Conservation (phyloP, 2,113 vertebrate species). For the Epinephelus moara region DNA sequence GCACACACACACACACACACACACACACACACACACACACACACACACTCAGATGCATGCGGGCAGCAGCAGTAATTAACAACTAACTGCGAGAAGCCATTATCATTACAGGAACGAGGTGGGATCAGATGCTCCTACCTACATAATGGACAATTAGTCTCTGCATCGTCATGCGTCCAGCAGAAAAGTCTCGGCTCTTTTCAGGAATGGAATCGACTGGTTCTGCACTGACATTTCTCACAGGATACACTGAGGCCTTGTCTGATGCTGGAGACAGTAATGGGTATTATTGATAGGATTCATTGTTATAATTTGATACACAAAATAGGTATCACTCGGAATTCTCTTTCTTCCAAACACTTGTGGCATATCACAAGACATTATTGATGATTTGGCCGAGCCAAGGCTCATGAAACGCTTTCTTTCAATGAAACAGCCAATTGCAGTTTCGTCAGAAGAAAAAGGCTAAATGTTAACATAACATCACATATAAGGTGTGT, state of each 20-base stretch:
- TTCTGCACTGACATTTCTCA: slow-evolving; percentile 2
- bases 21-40: background rate
- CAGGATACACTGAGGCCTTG: background rate
- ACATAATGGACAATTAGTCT: slow-evolving; percentile 69
- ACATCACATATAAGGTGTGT: background rate
- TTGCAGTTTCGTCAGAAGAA: background rate
- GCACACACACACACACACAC: background rate
- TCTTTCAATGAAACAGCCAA: background rate
- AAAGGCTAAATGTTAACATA: background rate
- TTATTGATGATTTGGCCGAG: background rate
- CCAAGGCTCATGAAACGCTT: background rate
- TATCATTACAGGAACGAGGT: slow-evolving; percentile 68
- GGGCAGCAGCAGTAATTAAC: slow-evolving; percentile 73
- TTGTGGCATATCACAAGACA: slow-evolving; percentile 8
- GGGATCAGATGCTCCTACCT: slow-evolving; percentile 63
- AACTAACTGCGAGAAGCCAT: slow-evolving; percentile 59
- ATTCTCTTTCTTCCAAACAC: background rate
- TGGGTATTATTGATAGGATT: background rate
- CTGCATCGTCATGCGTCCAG: slow-evolving; percentile 40
- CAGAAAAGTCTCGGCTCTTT: slow-evolving; percentile 17
- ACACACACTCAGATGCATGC: slow-evolving; percentile 11
- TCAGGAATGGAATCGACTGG: background rate
- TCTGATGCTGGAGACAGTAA: background rate
- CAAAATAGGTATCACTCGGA: slow-evolving; percentile 5
- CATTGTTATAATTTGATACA: background rate